phyloP scores from a whole-genome alignment of 2,888 invertebrate species.

The Clistopyga incitator region DNA sequence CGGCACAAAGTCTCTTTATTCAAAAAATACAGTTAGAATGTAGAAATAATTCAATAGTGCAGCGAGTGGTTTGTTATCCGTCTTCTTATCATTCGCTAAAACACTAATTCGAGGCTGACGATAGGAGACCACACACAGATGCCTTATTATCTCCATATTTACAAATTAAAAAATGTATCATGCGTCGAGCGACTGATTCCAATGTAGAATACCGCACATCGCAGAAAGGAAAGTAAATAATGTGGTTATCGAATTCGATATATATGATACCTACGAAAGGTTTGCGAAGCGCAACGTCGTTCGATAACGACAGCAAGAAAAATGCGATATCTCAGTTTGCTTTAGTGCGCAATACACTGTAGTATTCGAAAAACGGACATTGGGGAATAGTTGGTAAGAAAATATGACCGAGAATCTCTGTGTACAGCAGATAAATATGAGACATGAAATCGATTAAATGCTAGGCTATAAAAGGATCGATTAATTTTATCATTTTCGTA shows the following conservation, averaged over 20 bases:
- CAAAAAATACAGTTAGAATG: no score
- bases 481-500: neutral
- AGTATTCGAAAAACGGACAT: neutral
- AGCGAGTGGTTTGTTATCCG: no score
- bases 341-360: neutral
- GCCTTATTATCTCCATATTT: no score
- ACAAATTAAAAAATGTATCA: no score
- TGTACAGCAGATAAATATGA: neutral
- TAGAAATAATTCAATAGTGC: no score
- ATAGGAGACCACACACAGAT: no score
- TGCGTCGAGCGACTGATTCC: neutral
- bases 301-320: constrained; percentile 3
- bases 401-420: neutral
- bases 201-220: neutral
- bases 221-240: neutral
- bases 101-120: no score
- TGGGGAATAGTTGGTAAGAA: neutral
- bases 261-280: neutral
- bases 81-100: no score
- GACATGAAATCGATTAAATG: neutral
- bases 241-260: neutral
- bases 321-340: neutral
- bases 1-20: no score
- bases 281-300: neutral
- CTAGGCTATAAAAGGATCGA: constrained; percentile 1